Conservation (phyloP, 2,888 invertebrate genomes). For the Apamea epomidion region DNA sequence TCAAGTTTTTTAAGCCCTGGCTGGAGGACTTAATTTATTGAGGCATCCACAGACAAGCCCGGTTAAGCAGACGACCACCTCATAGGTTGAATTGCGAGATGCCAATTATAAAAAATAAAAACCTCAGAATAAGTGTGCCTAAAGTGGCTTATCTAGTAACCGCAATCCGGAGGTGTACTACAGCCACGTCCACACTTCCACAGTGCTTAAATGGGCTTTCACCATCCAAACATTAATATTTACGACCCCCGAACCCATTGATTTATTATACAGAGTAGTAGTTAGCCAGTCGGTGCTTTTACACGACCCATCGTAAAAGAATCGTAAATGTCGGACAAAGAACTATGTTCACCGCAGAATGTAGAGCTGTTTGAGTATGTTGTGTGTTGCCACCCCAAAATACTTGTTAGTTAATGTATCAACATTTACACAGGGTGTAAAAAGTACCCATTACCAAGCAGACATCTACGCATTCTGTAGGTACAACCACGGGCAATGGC, state of each 20-base stretch:
- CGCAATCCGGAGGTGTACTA: slow-evolving; percentile 14
- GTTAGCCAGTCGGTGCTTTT: slow-evolving; percentile 41
- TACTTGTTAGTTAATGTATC: slow-evolving; percentile 17
- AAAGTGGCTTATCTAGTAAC: background rate
- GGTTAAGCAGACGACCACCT: too few relatives aligned
- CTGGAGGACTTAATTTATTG: too few relatives aligned
- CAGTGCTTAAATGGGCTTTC: slow-evolving; percentile 43
- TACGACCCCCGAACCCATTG: slow-evolving; percentile 54
- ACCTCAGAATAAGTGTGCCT: background rate
- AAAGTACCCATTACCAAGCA: background rate
- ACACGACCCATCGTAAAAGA: slow-evolving; percentile 51
- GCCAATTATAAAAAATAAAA: too few relatives aligned
- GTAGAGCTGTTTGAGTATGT: slow-evolving; percentile 7
- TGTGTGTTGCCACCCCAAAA: slow-evolving; percentile 37
- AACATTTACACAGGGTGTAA: background rate
- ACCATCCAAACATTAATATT: slow-evolving; percentile 54
- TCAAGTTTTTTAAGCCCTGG: too few relatives aligned
- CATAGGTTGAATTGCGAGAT: too few relatives aligned
- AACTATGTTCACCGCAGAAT: slow-evolving; percentile 20
- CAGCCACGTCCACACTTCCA: background rate
- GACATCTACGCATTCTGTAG: background rate
- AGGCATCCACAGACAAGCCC: too few relatives aligned
- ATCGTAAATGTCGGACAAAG: slow-evolving; percentile 57
- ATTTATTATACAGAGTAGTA: slow-evolving; percentile 47
- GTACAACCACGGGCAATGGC: too few relatives aligned